Evolutionary conservation across 2,797 vertebrate species (phyloP).

Genomic region (Carapus acus): DNA sequence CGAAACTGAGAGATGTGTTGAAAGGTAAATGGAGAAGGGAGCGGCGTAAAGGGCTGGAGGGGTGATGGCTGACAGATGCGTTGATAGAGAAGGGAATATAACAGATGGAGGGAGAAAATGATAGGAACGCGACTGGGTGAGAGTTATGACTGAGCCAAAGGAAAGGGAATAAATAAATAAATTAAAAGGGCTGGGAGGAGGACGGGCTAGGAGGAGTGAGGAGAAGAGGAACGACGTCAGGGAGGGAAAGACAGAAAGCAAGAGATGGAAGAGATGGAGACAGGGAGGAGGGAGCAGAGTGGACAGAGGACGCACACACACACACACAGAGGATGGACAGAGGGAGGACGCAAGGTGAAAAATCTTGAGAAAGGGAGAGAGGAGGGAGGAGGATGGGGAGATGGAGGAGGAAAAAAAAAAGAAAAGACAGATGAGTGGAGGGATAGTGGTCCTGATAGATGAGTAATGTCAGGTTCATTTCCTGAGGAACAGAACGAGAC

Average conservation of each 20-base stretch:
- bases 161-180: not conserved
- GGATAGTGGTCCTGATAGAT: constrained; percentile 53
- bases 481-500: constrained; percentile 60
- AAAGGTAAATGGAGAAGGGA: constrained; percentile 43
- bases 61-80: constrained; percentile 29
- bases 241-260: constrained; percentile 15
- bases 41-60: constrained; percentile 29
- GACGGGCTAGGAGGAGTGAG: constrained; percentile 21
- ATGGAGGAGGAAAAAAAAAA: constrained; percentile 15
- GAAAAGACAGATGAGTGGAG: constrained; percentile 31
- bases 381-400: not conserved
- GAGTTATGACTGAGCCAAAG: not conserved
- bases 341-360: constrained; percentile 9
- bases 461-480: constrained; percentile 66
- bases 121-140: constrained; percentile 3
- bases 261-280: constrained; percentile 7
- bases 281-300: not conserved
- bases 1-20: constrained; percentile 31
- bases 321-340: constrained; percentile 4
- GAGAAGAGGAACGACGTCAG: constrained; percentile 6
- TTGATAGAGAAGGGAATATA: constrained; percentile 24
- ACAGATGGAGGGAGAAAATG: constrained; percentile 26
- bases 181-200: constrained; percentile 18
- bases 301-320: constrained; percentile 1
- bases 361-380: not conserved